Base-by-base conservation (phyloP, 2,797 vertebrate species). In the Xyrichtys novacula region DNA sequence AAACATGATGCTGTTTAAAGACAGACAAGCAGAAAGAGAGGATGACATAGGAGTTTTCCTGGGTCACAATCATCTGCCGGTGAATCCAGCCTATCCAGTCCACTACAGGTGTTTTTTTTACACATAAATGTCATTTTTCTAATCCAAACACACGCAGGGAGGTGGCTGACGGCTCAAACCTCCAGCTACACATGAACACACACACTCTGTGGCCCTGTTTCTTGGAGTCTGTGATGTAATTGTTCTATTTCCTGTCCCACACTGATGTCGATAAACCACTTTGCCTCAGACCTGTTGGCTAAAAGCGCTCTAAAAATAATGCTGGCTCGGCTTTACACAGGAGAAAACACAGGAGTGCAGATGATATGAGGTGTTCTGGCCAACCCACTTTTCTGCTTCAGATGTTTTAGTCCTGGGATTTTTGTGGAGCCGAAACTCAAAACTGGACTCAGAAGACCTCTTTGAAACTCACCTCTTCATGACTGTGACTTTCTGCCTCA, bases 291-390 rank as follows among this genome's bases (percentile, higher is more conserved):
- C 55, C 55, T 63, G 48, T 60, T 47, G 40, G 64, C 54, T 81
- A 64, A 83, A 77, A 77, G 49, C 54, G 1, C 19, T 26, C 57
- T 71, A 47, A 67, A 71, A 81, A 74, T 74, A 82, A 66, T 62
- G 17, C 6, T 5, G 14, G 31, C 50, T 59, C 76, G 56, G 52
- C 38, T n/a, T 29, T 56, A 84, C 59, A 58, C 29, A 48, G 55
- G 58, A 67, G 57, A 47, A 66, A 62, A 50, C 20, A 56, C 59
- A 49, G 56, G 55, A 57, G 20, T 32, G 8, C 32, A 22, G 43
- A 63, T 32, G 43, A 73, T 26, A 26, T 54, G 36, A 36, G 7
- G 42, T 2, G 38, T 17, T 1, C 20, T 16, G 22, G n/a, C n/a
- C n/a, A n/a, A n/a, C n/a, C n/a, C n/a, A 34, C 10, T 34, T 34